phyloP scores from a whole-genome alignment of 2,797 vertebrate genomes.

The Holocentrus rufus region DNA sequence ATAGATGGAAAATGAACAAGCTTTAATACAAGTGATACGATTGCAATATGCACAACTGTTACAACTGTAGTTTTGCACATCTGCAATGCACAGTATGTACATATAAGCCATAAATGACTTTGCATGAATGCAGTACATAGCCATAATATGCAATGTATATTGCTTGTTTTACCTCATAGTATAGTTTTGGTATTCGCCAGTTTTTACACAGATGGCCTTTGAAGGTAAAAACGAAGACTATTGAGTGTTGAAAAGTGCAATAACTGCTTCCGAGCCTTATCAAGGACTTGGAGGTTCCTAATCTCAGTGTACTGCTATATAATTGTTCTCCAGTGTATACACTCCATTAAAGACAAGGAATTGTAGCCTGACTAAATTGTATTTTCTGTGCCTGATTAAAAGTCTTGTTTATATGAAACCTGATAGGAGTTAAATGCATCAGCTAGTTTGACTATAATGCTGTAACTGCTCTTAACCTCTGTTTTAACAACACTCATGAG shows the following conservation, averaged over 20 bases:
- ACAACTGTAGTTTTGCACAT: slow-evolving; percentile 49
- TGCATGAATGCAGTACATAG: slow-evolving; percentile 65
- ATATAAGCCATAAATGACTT: slow-evolving; percentile 70
- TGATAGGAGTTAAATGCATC: slow-evolving; percentile 7
- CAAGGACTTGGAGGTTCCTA: slow-evolving; percentile 37
- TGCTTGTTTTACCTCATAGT: slow-evolving; percentile 55
- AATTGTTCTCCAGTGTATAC: slow-evolving; percentile 42
- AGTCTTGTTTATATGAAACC: slow-evolving; percentile 5
- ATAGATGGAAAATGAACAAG: slow-evolving; percentile 35
- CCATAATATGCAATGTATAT: slow-evolving; percentile 60
- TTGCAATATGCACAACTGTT: slow-evolving; percentile 30
- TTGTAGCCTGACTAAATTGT: slow-evolving; percentile 43
- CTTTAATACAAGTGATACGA: slow-evolving; percentile 52
- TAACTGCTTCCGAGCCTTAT: slow-evolving; percentile 61
- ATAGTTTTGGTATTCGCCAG: slow-evolving; percentile 39
- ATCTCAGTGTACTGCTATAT: slow-evolving; percentile 49
- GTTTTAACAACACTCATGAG: background rate
- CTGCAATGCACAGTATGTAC: slow-evolving; percentile 42
- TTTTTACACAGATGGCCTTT: slow-evolving; percentile 37
- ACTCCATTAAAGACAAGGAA: slow-evolving; percentile 68
- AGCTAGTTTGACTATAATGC: background rate
- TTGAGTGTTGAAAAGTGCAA: slow-evolving; percentile 65
- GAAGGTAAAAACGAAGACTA: slow-evolving; percentile 60
- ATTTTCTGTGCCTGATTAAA: slow-evolving; percentile 43
- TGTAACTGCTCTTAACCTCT: background rate